Base-by-base conservation (phyloP, 2,888 invertebrate genomes). In the Tipula vernalis region DNA sequence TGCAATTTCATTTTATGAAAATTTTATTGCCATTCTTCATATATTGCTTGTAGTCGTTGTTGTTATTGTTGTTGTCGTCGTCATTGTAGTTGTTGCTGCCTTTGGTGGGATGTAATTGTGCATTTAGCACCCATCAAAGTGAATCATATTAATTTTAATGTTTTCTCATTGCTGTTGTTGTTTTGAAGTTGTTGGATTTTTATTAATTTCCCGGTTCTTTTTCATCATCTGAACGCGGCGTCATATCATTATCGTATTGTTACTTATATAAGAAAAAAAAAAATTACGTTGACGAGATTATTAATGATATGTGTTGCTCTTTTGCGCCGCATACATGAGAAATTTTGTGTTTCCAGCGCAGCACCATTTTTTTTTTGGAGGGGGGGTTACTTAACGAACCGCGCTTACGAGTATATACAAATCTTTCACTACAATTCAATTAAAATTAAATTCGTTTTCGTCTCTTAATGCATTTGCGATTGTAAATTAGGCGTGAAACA, bases 161-260 rank as follows among this genome's bases (percentile, higher is more conserved):
- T 71, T 71, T 71, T 71, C 28, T 28, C 71, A 10, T 71, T 12
- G 71, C 28, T 28, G 28, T 28, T 28, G 28, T 28, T 28, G 28
- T 28, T 28, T 28, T 28, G 28, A 28, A 28, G 28, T 71, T 71
- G 71, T 71, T 71, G 71, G 28, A 71, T 71, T 71, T 71, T 71
- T 71, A 71, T 71, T 71, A 71, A 71, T 71, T 71, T 71, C 28
- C 71, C 71, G 71, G 71, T 71, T 71, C 71, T 71, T 71, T 71
- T 71, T 71, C 71, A 71, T 71, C 71, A 71, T 71, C 28, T 71
- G 18, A 71, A 71, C 71, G 71, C 71, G 71, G 71, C 71, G 71
- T 71, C 71, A 71, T 71, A 71, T 71, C 71, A 71, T 71, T 71
- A 71, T 71, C 71, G 71, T 71, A 71, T 71, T 71, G 71, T 71